A percentile compares a stretch with the other conserved stretches of the same genome.
These are phyloP conservation scores for Burhinus oedicnemus DNA, from an alignment of 2,113 vertebrate genomes.

Conservation along the genomic window DNA sequence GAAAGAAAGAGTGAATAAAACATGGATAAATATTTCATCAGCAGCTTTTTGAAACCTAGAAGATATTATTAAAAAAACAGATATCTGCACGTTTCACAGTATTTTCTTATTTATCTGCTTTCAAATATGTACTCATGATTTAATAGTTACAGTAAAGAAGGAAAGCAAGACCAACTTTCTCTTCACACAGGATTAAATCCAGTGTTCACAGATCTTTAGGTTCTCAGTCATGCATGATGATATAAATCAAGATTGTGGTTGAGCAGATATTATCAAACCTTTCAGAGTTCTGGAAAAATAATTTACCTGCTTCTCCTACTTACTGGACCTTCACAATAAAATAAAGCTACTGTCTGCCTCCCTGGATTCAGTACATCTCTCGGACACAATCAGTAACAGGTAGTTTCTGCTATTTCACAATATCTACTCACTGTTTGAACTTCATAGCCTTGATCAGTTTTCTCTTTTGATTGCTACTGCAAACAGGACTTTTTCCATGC, in stretches of 20 bases:
- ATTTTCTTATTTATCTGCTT: neutral
- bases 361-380: neutral
- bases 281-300: neutral
- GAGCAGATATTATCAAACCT: neutral
- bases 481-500: neutral
- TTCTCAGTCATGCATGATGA: neutral
- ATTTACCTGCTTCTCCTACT: neutral
- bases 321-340: neutral
- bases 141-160: neutral
- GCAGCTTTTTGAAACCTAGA: neutral
- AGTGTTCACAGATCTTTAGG: neutral
- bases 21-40: neutral
- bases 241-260: neutral
- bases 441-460: neutral
- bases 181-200: neutral
- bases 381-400: neutral
- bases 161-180: neutral
- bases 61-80: neutral
- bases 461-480: neutral
- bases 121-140: neutral
- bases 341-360: neutral
- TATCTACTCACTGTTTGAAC: neutral
- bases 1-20: neutral
- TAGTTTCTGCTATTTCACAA: neutral
- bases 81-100: neutral